These are phyloP conservation scores for Psittacara wagleri DNA, from an alignment of 2,113 vertebrate genomes.

Conservation along the genomic window DNA sequence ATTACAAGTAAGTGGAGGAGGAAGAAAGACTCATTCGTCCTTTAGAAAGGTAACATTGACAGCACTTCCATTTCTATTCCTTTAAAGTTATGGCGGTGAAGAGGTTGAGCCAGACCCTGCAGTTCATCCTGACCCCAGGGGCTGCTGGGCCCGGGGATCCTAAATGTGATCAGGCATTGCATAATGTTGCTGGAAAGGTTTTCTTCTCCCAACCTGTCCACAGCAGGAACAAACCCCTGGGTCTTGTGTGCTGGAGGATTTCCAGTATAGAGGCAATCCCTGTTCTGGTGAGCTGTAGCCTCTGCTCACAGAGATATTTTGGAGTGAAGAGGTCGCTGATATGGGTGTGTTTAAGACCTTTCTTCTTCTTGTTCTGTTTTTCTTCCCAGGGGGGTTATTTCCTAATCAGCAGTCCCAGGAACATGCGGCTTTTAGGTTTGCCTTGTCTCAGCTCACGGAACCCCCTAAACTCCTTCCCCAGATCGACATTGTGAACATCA, in stretches of 20 bases:
- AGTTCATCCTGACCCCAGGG: neutral
- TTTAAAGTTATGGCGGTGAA: neutral
- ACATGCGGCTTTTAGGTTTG: constrained; percentile 98
- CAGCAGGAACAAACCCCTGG: fast-evolving
- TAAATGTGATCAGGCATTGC: neutral
- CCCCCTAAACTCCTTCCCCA: constrained; percentile 98
- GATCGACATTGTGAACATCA: constrained; percentile 98
- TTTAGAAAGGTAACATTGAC: neutral
- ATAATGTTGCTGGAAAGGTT: neutral
- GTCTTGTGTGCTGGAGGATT: neutral
- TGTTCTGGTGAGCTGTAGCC: neutral
- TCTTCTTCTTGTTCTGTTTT: constrained; percentile 47
- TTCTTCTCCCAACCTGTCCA: neutral
- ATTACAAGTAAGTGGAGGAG: neutral
- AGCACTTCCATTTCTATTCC: neutral
- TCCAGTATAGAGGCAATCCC: neutral
- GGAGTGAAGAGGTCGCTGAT: neutral
- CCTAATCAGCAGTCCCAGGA: constrained; percentile 93
- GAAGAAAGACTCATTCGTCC: neutral
- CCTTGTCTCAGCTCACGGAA: constrained; percentile 94
- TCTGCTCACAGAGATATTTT: neutral
- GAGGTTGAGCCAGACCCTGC: neutral
- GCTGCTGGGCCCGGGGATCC: neutral
- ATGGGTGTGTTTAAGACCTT: neutral
- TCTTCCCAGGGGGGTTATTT: constrained; percentile 90